Evolutionary conservation across 2,113 vertebrate genomes (phyloP).

Genomic region (Tachycineta bicolor): DNA sequence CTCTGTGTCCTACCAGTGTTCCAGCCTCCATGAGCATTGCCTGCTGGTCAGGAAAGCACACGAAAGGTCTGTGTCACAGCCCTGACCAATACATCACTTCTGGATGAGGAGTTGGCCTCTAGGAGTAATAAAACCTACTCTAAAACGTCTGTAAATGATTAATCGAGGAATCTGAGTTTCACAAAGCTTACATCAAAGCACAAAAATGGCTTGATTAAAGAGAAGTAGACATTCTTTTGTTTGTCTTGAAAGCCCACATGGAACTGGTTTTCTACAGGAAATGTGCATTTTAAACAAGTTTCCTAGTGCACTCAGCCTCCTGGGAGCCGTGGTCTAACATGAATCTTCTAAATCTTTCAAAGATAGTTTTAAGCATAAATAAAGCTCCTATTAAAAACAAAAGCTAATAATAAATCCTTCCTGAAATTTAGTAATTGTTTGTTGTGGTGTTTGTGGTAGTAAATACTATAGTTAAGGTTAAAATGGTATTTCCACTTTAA

Average conservation of each 20-base stretch:
- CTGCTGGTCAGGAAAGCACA: not conserved
- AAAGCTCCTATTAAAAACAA: not conserved
- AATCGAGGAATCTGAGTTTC: slow-evolving; percentile 56
- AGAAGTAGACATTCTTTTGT: slow-evolving; percentile 69
- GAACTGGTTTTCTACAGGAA: slow-evolving; percentile 75
- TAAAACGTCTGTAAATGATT: slow-evolving; percentile 65
- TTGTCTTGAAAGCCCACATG: slow-evolving; percentile 64
- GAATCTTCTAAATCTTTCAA: slow-evolving; percentile 28
- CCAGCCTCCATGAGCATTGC: not conserved
- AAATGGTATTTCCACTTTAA: not conserved
- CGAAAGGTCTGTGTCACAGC: not conserved
- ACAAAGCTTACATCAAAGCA: slow-evolving; percentile 69
- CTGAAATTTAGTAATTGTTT: not conserved
- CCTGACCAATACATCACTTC: not conserved
- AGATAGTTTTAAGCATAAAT: not conserved
- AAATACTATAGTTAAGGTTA: not conserved
- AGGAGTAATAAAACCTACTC: slow-evolving; percentile 18
- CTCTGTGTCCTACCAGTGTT: not conserved
- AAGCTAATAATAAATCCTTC: not conserved
- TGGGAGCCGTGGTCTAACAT: slow-evolving; percentile 33
- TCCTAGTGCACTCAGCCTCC: slow-evolving; percentile 46
- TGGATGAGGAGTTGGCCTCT: not conserved
- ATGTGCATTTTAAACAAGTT: slow-evolving; percentile 69
- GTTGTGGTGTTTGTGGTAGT: not conserved
- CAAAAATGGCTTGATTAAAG: slow-evolving; percentile 54